phyloP scores from a whole-genome alignment of 2,888 invertebrate species.

The Alsophila aescularia region DNA sequence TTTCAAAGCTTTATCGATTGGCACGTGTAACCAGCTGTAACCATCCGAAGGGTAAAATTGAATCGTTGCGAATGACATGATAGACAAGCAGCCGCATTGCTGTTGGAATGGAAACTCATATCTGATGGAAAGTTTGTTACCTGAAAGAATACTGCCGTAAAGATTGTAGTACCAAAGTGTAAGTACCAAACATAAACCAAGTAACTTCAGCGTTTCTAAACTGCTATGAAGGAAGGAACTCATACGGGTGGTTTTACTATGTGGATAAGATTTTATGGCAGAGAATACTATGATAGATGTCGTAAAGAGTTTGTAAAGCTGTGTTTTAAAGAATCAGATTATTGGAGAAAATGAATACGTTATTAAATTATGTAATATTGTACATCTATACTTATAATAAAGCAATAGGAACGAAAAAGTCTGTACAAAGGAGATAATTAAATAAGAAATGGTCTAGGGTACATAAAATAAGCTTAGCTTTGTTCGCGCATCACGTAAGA shows the following conservation, averaged over 20 bases:
- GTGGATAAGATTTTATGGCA: not conserved
- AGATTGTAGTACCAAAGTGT: too few relatives aligned
- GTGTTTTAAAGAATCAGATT: too few relatives aligned
- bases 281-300: not conserved
- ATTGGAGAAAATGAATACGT: too few relatives aligned
- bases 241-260: slow-evolving; percentile 6
- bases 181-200: not conserved
- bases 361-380: too few relatives aligned
- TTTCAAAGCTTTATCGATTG: slow-evolving; percentile 13
- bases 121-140: slow-evolving; percentile 9
- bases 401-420: too few relatives aligned
- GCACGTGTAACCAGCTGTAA: slow-evolving; percentile 9
- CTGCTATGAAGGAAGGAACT: not conserved
- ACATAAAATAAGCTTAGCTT: too few relatives aligned
- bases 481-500: too few relatives aligned
- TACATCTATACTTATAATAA: too few relatives aligned
- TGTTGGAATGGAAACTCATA: slow-evolving; percentile 10
- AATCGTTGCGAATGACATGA: slow-evolving; percentile 20
- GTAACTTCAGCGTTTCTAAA: not conserved
- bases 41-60: slow-evolving; percentile 11
- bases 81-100: slow-evolving; percentile 7
- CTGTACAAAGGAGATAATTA: too few relatives aligned
- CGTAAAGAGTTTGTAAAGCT: not conserved
- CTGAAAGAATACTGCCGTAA: slow-evolving; percentile 14
- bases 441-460: too few relatives aligned